Evolutionary conservation across 2,888 invertebrate species (phyloP), one percentile per base, ranked within the genome.

Genomic region (Lobophora halterata): DNA sequence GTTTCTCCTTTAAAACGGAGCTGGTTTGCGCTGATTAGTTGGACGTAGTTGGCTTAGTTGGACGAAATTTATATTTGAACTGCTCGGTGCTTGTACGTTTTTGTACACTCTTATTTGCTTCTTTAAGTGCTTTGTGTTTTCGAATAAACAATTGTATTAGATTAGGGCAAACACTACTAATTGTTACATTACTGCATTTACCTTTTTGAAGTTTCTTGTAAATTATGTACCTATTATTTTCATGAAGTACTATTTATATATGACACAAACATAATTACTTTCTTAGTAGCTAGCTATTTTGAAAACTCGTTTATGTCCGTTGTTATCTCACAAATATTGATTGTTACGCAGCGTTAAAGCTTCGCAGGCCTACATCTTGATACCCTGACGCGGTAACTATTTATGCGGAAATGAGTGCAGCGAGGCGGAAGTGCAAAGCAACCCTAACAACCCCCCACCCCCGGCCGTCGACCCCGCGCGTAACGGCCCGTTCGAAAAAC

Each of bases 321-420:
- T n/a, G n/a, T n/a, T n/a, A n/a, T 3, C 3, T 25, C 16, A 17
- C 9, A 32, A 28, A 28, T 23, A 20, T 8, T 19, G 30, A 6
- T 20, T 26, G 25, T 29, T 17, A 29, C 25, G 33, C 25, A 33
- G 28, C 23, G 19, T 24, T 18, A 16, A 12, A 20, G 7, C n/a
- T 10, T 27, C 46, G 46, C 54, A 67, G 59, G 67, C 61, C 64
- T 70, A 64, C 58, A 68, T 80, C 70, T 80, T 76, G 71, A 75
- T 76, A 71, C 59, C 49, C 54, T 53, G 58, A 62, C 58, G 67
- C 65, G 69, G 66, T 69, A 71, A 72, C 68, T 80, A 73, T 81
- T 83, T 83, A 80, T 82, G 75, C 82, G 79, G 79, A 83, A 85
- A 83, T 82, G 76, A 83, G 79, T 79, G 82, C 76, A 79, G 81